These are phyloP conservation scores for Mesorhabditis belari DNA, from an alignment of 2,888 invertebrate species.

Conservation along the genomic window DNA sequence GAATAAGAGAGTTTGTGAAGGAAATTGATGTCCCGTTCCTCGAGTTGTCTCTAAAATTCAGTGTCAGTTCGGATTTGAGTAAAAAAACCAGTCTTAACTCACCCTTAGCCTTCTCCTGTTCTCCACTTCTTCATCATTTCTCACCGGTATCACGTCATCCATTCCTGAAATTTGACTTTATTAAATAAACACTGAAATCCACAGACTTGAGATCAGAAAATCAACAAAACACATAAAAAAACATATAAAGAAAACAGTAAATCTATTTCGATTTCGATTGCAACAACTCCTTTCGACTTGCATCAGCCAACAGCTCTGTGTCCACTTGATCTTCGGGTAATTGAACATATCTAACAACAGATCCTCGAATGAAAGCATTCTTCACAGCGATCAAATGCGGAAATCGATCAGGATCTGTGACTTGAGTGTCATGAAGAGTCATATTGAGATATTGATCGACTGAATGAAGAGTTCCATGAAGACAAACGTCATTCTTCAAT, in stretches of 20 bases:
- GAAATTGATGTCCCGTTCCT: not conserved
- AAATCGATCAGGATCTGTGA: constrained; percentile 37
- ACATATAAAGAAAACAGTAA: too few relatives aligned
- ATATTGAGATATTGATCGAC: constrained; percentile 99
- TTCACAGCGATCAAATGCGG: constrained; percentile 76
- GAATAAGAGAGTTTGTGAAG: not conserved
- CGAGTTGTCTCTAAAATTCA: not conserved
- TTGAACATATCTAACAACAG: constrained; percentile 82
- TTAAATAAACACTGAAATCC: too few relatives aligned
- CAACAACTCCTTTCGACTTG: constrained; percentile 79
- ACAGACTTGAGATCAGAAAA: too few relatives aligned
- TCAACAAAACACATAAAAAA: too few relatives aligned
- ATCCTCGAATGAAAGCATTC: constrained; percentile 97
- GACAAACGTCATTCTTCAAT: constrained; percentile 94
- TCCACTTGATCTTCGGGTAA: constrained; percentile 97
- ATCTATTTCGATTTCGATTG: constrained; percentile 12
- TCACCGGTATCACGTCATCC: not conserved
- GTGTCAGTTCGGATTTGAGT: not conserved
- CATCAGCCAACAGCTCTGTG: constrained; percentile 91
- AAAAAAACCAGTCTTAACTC: too few relatives aligned
- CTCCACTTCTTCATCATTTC: not conserved
- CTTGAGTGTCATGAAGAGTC: constrained; percentile 87
- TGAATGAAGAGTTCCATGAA: constrained; percentile 82
- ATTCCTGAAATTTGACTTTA: too few relatives aligned
- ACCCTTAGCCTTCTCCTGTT: not conserved